Conservation (phyloP, 2,888 invertebrate genomes). For the Lymantria monacha region DNA sequence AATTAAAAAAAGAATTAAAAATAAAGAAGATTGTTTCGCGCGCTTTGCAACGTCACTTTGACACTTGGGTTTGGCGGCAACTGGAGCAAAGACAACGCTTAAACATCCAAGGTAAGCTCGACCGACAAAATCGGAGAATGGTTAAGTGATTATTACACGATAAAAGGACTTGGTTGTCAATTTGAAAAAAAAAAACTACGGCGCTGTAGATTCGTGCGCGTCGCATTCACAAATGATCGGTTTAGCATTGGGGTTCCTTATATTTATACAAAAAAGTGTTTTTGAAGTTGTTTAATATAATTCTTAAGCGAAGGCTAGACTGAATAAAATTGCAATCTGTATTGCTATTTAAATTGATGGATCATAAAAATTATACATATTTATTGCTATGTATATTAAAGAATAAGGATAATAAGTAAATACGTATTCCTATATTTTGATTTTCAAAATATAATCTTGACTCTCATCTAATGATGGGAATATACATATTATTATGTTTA, state of each 20-base stretch:
- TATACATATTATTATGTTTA: too few species aligned
- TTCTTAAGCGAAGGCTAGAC: conserved; percentile 12
- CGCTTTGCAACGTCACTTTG: conserved; percentile 73
- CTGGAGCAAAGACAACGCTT: conserved; percentile 45
- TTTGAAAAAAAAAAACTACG: conserved; percentile 16
- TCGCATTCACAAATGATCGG: conserved; percentile 33
- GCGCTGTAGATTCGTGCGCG: conserved; percentile 32
- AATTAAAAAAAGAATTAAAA: conserved; percentile 22
- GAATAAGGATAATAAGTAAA: too few species aligned
- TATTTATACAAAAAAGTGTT: conserved; percentile 43
- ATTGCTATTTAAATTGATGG: too few species aligned
- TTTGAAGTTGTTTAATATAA: conserved; percentile 3
- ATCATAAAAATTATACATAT: too few species aligned
- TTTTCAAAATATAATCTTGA: too few species aligned
- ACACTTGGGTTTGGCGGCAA: conserved; percentile 57
- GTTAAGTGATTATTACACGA: conserved; percentile 11
- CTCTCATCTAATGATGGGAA: too few species aligned
- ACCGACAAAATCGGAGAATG: conserved; percentile 43
- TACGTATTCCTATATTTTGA: too few species aligned
- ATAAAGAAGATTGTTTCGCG: conserved; percentile 49
- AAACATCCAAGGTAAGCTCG: conserved; percentile 63
- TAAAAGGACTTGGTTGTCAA: conserved; percentile 20
- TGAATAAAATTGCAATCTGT: conserved; percentile 3
- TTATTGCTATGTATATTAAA: too few species aligned
- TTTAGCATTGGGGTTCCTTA: conserved; percentile 20